Conservation (phyloP, 2,797 vertebrate genomes). For the Sebastes nivosus region DNA sequence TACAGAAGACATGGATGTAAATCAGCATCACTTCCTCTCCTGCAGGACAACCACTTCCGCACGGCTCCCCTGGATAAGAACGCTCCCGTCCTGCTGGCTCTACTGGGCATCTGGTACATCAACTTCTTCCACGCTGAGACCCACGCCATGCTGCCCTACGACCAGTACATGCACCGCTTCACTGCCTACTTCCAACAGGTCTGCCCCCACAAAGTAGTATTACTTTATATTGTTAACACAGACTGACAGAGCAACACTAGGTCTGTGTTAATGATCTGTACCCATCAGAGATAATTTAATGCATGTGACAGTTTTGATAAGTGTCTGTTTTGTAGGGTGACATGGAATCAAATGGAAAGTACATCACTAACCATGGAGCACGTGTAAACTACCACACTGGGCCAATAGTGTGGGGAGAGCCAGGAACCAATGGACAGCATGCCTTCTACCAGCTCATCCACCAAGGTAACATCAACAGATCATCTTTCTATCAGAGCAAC, state of each 20-base stretch:
- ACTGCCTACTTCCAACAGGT: constrained; percentile 99
- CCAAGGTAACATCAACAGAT: constrained; percentile 85
- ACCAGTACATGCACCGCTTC: constrained; percentile 99
- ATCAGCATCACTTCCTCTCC: background rate
- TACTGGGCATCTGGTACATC: constrained; percentile 96
- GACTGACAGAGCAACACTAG: background rate
- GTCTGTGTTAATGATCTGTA: background rate
- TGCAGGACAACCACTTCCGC: constrained; percentile 93
- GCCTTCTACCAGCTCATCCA: constrained; percentile 99
- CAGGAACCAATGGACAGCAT: constrained; percentile 97
- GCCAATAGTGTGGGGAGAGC: constrained; percentile 97
- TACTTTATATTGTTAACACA: background rate
- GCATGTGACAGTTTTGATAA: background rate
- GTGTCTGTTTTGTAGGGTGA: constrained; percentile 85
- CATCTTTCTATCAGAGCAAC: background rate
- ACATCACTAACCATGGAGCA: constrained; percentile 89
- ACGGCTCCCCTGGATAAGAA: constrained; percentile 91
- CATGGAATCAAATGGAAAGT: constrained; percentile 99
- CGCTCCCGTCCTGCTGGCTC: constrained; percentile 88
- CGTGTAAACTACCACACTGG: constrained; percentile 94
- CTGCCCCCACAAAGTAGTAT: background rate
- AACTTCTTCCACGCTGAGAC: constrained; percentile 95
- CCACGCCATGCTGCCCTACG: constrained; percentile 94
- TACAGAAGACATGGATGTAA: background rate
- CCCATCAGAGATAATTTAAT: background rate